Conservation (phyloP, 2,797 vertebrate species). For the Cyprinodon diabolis region DNA sequence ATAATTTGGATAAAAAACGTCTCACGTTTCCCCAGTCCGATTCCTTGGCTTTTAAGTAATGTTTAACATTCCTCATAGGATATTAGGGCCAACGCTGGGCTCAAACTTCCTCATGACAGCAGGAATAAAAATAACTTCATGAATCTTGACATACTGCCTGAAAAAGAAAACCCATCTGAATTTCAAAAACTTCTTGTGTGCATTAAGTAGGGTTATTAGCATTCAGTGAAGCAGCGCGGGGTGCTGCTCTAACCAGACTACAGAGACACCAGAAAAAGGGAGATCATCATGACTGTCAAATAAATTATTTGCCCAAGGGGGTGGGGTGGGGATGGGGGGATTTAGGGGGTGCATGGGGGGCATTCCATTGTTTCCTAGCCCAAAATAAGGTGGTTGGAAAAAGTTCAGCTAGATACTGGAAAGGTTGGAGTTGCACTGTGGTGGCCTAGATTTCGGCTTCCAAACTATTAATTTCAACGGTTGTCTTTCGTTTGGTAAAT, state of each 20-base stretch:
- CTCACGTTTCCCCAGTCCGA: neutral
- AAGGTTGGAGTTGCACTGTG: neutral
- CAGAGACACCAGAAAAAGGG: slow-evolving; percentile 29
- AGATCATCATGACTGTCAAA: slow-evolving; percentile 47
- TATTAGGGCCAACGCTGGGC: slow-evolving; percentile 11
- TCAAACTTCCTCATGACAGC: slow-evolving; percentile 19
- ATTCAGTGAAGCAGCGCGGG: slow-evolving; percentile 35
- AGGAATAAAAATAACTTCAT: slow-evolving; percentile 27
- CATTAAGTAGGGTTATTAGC: slow-evolving; percentile 38
- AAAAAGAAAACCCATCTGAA: slow-evolving; percentile 37
- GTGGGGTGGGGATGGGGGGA: slow-evolving; percentile 19
- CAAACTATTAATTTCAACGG: too few relatives aligned
- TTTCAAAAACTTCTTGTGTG: slow-evolving; percentile 28
- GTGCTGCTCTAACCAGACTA: slow-evolving; percentile 30
- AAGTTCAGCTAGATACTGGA: slow-evolving; percentile 2
- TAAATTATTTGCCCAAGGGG: slow-evolving; percentile 25
- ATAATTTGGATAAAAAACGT: neutral
- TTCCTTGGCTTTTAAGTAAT: slow-evolving; percentile 11
- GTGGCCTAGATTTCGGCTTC: neutral
- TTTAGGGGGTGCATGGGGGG: too few relatives aligned
- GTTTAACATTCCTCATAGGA: slow-evolving; percentile 17
- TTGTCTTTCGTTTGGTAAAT: neutral
- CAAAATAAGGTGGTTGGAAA: slow-evolving; percentile 10
- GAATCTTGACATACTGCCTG: slow-evolving; percentile 32
- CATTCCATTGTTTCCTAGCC: slow-evolving; percentile 17